Percentiles rank a stretch among this genome's conserved stretches.
Evolutionary conservation across 1,140 invertebrate genomes (phyloP).

Genomic region (Aricia agestis): DNA sequence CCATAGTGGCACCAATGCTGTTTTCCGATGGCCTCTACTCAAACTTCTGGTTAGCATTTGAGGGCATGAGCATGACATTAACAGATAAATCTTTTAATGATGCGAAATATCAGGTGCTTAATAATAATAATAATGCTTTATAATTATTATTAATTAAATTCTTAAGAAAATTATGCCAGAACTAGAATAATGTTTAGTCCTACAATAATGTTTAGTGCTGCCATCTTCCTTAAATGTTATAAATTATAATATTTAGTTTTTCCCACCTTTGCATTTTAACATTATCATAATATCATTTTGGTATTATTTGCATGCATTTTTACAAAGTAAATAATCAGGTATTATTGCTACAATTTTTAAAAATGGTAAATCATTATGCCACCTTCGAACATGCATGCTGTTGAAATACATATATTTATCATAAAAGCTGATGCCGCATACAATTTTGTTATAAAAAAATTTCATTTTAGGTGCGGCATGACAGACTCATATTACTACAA

Average conservation of each 20-base stretch:
- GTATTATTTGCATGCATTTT: too few relatives aligned
- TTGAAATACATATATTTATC: not conserved
- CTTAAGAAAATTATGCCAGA: too few relatives aligned
- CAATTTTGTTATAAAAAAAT: not conserved
- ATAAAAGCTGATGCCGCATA: not conserved
- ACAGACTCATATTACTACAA: conserved; percentile 91
- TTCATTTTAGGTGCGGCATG: conserved; percentile 89
- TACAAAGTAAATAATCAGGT: too few relatives aligned
- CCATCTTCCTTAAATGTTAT: too few relatives aligned
- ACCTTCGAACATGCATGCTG: not conserved
- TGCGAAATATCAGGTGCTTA: not conserved
- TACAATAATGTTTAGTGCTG: too few relatives aligned
- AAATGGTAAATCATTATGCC: too few relatives aligned
- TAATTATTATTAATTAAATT: too few relatives aligned
- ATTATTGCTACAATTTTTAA: too few relatives aligned
- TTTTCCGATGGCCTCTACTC: conserved; percentile 92
- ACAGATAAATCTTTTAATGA: not conserved
- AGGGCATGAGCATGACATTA: conserved; percentile 9
- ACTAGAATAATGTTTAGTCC: too few relatives aligned
- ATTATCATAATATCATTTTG: too few relatives aligned
- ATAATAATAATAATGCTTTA: conserved; percentile 9
- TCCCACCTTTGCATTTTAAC: too few relatives aligned
- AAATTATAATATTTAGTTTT: too few relatives aligned
- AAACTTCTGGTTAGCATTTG: conserved; percentile 89
- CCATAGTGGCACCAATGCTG: conserved; percentile 89